Percentiles rank a stretch among this genome's conserved stretches.
Evolutionary conservation across 2,888 invertebrate species (phyloP).

Genomic region (Conus canariensis): DNA sequence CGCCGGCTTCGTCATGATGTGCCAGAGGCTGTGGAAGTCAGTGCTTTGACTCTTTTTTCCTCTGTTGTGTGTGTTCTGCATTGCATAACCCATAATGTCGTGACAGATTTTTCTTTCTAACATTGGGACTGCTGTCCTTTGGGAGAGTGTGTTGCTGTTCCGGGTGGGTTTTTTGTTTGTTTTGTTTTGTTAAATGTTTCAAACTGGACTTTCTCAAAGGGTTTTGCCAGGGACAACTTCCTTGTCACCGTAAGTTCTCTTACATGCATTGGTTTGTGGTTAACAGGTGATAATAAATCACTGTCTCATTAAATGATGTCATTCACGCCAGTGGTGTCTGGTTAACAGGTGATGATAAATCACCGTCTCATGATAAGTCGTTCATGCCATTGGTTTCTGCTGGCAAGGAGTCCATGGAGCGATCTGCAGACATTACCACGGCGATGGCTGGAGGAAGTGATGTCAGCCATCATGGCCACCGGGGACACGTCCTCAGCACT

Average conservation of each 20-base stretch:
- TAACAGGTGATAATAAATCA: too few species aligned
- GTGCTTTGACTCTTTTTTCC: slow-evolving; percentile 5
- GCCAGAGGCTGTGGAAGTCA: slow-evolving; percentile 85
- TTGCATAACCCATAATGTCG: neutral
- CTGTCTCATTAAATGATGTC: too few species aligned
- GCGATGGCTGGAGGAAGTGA: slow-evolving; percentile 77
- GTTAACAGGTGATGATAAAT: too few species aligned
- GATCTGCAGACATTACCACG: slow-evolving; percentile 69
- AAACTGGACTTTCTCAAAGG: too few species aligned
- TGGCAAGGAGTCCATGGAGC: slow-evolving; percentile 36
- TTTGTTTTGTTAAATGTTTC: too few species aligned
- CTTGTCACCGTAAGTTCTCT: too few species aligned
- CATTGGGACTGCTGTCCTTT: neutral
- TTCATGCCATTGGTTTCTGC: neutral
- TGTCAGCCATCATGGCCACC: slow-evolving; percentile 73
- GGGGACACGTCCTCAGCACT: slow-evolving; percentile 75
- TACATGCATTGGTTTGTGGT: too few species aligned
- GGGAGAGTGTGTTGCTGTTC: too few species aligned
- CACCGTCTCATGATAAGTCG: too few species aligned
- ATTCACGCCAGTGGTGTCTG: too few species aligned
- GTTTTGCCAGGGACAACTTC: too few species aligned
- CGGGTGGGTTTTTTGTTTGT: too few species aligned
- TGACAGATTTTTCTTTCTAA: neutral
- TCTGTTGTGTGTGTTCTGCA: neutral
- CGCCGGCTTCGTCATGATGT: slow-evolving; percentile 90